Conservation (phyloP, 2,888 invertebrate genomes). For the Dendrolimus houi region DNA sequence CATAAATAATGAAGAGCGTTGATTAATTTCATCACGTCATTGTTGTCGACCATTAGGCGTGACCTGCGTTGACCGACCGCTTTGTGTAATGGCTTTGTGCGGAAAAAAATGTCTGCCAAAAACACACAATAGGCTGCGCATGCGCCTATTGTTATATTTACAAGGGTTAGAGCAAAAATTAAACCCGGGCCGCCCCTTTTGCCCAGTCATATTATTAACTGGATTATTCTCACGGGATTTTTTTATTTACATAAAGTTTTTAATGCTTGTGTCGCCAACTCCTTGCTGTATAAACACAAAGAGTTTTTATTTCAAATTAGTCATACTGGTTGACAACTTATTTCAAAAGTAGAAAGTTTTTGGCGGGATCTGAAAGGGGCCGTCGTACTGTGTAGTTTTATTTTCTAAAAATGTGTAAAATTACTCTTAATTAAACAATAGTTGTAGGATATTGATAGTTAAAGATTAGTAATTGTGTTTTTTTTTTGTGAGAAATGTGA, state of each 20-base stretch:
- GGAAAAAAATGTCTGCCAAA: constrained; percentile 26
- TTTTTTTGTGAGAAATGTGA: too few relatives aligned
- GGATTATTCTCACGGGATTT: neutral
- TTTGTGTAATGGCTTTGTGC: constrained; percentile 50
- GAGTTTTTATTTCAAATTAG: too few relatives aligned
- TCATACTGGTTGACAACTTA: too few relatives aligned
- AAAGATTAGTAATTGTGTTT: too few relatives aligned
- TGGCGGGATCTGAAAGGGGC: too few relatives aligned
- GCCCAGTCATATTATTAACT: neutral
- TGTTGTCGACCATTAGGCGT: constrained; percentile 50
- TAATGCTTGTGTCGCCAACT: too few relatives aligned
- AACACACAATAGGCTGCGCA: constrained; percentile 42
- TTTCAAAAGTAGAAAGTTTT: too few relatives aligned
- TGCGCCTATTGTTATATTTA: constrained; percentile 32
- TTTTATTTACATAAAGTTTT: neutral
- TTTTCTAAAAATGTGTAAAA: too few relatives aligned
- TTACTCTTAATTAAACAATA: too few relatives aligned
- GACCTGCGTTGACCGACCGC: constrained; percentile 49
- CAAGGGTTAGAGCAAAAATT: neutral
- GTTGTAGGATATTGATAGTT: too few relatives aligned
- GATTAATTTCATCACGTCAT: constrained; percentile 60
- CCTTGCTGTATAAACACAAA: too few relatives aligned
- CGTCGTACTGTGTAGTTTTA: too few relatives aligned
- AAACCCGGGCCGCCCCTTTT: neutral
- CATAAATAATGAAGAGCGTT: constrained; percentile 14